Evolutionary conservation across 2,888 invertebrate species (phyloP).

Genomic region (Epirrhoe tristata): DNA sequence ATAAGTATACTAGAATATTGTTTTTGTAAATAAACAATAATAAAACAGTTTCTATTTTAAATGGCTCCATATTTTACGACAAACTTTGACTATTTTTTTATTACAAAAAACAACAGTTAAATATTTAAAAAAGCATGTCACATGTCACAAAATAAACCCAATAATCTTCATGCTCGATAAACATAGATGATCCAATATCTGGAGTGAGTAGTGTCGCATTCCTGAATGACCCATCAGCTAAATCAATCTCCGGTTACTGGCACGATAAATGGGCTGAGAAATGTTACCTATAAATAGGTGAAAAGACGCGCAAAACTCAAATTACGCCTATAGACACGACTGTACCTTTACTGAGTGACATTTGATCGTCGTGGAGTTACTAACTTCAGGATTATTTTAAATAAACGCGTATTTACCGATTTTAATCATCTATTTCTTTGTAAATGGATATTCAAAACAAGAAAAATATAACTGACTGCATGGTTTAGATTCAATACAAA

Average conservation of each 20-base stretch:
- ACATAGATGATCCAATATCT: constrained; percentile 37
- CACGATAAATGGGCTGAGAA: constrained; percentile 65
- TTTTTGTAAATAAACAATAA: too few species aligned
- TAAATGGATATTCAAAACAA: not conserved
- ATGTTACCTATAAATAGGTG: constrained; percentile 74
- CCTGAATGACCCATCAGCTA: constrained; percentile 58
- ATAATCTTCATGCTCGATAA: constrained; percentile 23
- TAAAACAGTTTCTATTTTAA: too few species aligned
- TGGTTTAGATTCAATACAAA: not conserved
- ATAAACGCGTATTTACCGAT: not conserved
- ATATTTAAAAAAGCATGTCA: constrained; percentile 1
- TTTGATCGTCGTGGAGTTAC: constrained; percentile 1
- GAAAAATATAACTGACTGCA: not conserved
- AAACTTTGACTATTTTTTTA: too few species aligned
- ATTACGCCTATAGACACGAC: not conserved
- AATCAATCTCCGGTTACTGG: constrained; percentile 67
- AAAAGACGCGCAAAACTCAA: constrained; percentile 63
- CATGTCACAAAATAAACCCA: constrained; percentile 23
- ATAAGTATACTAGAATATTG: not conserved
- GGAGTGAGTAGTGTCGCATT: constrained; percentile 45
- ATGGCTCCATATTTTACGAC: too few species aligned
- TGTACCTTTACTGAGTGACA: constrained; percentile 1
- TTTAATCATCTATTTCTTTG: not conserved
- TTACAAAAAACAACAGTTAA: not conserved
- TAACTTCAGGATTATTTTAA: not conserved